phyloP scores from a whole-genome alignment of 1,140 invertebrate species.

The Cyphomyrmex costatus region DNA sequence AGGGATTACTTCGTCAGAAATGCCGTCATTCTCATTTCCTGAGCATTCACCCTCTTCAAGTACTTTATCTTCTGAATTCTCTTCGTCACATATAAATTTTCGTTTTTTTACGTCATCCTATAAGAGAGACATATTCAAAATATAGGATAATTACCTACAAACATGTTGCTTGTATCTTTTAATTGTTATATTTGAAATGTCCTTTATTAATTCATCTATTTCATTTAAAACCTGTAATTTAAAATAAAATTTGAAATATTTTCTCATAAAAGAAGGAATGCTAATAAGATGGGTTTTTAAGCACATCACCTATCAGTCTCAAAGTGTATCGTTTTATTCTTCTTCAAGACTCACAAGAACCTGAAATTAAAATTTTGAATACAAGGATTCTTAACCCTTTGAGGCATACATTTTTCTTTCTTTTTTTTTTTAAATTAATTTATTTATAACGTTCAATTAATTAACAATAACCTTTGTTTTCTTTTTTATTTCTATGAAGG shows the following conservation, averaged over 20 bases:
- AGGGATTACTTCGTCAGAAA: conserved; percentile 72
- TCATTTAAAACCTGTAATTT: conserved; percentile 87
- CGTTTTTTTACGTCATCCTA: conserved; percentile 83
- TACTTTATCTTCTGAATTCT: conserved; percentile 75
- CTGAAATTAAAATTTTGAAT: too few species aligned
- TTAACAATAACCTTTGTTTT: too few species aligned
- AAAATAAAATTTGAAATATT: conserved; percentile 66
- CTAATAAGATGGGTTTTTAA: too few species aligned
- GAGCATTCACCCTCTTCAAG: conserved; percentile 91
- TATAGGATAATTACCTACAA: conserved; percentile 88
- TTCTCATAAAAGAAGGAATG: neutral
- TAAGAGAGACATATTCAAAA: conserved; percentile 83
- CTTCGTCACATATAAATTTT: conserved; percentile 74
- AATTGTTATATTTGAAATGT: conserved; percentile 88
- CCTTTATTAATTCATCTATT: conserved; percentile 88
- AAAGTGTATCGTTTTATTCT: too few species aligned
- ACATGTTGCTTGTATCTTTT: conserved; percentile 85
- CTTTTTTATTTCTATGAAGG: too few species aligned
- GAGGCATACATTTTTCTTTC: too few species aligned
- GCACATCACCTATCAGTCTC: too few species aligned
- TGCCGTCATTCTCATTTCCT: conserved; percentile 82
- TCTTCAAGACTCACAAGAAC: too few species aligned
- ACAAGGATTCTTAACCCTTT: too few species aligned
- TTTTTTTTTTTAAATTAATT: too few species aligned
- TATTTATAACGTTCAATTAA: too few species aligned